A percentile compares a stretch with the other conserved stretches of the same genome.
These are phyloP conservation scores for Drosophila vallismaia DNA, from an alignment of 2,888 invertebrate species.

Conservation along the genomic window DNA sequence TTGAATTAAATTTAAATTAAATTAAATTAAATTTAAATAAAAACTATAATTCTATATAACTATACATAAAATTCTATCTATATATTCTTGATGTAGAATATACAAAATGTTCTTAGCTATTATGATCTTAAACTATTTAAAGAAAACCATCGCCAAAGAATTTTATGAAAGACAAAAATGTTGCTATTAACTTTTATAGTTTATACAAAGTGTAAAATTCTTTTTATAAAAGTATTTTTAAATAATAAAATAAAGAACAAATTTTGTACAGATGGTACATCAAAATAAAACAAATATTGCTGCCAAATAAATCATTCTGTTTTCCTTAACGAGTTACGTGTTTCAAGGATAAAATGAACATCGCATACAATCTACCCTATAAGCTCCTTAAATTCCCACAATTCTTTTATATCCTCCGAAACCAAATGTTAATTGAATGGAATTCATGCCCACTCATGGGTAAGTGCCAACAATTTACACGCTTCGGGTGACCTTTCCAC, in stretches of 20 bases:
- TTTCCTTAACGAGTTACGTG: conserved; percentile 1
- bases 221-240: background rate
- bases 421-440: conserved; percentile 3
- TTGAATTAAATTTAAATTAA: too few relatives aligned
- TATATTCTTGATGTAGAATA: too few relatives aligned
- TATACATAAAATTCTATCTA: too few relatives aligned
- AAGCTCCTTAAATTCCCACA: conserved; percentile 1
- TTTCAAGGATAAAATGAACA: background rate
- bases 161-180: too few relatives aligned
- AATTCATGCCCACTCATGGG: conserved; percentile 1
- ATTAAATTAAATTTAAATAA: too few relatives aligned
- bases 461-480: conserved; percentile 5
- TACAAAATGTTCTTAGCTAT: too few relatives aligned
- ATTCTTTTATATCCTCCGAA: conserved; percentile 2
- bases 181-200: too few relatives aligned
- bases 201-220: too few relatives aligned
- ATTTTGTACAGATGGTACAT: background rate
- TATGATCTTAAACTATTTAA: too few relatives aligned
- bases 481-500: conserved; percentile 25
- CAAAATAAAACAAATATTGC: background rate
- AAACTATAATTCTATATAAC: too few relatives aligned
- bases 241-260: background rate
- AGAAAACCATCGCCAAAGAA: too few relatives aligned
- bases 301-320: background rate
- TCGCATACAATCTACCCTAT: background rate